Percentiles rank a stretch among this genome's conserved stretches.
Conservation (phyloP, 2,888 invertebrate genomes). For the Cataglyphis altisquamis region DNA sequence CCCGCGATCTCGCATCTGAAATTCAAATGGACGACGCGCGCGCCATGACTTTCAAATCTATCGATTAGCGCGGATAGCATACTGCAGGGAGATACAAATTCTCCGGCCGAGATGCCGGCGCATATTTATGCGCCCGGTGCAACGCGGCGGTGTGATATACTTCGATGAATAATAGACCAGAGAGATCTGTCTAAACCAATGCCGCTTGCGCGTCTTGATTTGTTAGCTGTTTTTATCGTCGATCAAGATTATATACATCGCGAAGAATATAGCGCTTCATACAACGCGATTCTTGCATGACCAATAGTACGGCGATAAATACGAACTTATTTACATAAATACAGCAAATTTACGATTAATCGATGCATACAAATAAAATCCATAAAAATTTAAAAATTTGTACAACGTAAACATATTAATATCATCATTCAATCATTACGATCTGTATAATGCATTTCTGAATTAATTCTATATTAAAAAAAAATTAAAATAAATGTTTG, state of each 20-base stretch:
- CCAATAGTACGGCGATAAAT: background rate
- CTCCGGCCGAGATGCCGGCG: constrained; percentile 61
- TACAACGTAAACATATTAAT: background rate
- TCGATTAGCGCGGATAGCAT: constrained; percentile 74
- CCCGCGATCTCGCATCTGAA: constrained; percentile 73
- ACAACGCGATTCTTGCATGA: background rate
- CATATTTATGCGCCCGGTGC: constrained; percentile 68
- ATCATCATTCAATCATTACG: background rate
- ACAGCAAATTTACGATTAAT: background rate
- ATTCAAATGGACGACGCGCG: constrained; percentile 71
- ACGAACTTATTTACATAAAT: background rate
- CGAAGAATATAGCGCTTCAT: background rate
- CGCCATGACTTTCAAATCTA: constrained; percentile 78
- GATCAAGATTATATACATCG: background rate
- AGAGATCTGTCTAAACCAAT: constrained; percentile 25
- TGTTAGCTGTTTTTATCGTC: constrained; percentile 10
- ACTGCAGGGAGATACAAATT: constrained; percentile 71
- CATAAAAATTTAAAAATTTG: background rate
- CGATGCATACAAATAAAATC: too few species aligned
- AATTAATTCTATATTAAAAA: background rate
- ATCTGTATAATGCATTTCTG: background rate
- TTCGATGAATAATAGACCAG: constrained; percentile 35
- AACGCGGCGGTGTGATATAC: constrained; percentile 55
- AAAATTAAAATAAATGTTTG: constrained; percentile 19
- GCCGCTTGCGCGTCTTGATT: constrained; percentile 26